Evolutionary conservation across 2,888 invertebrate genomes (phyloP), one percentile per base, ranked within the genome.

Genomic region (Clivina fossor): DNA sequence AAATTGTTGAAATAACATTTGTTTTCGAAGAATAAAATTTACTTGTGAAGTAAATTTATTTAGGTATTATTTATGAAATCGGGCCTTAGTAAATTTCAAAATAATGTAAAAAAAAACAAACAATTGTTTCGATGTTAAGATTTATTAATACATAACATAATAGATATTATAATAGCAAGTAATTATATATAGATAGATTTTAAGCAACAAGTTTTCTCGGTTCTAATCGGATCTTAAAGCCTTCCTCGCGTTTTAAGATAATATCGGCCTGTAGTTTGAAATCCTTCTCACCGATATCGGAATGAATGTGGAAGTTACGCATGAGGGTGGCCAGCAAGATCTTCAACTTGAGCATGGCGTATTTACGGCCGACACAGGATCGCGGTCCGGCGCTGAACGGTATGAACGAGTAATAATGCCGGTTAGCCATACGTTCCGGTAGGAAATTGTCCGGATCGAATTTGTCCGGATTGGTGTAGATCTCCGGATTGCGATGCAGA

Each of bases 381-480:
- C 89, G 80, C 1, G 89, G 88, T 18, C 89, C 89, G 40, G 89
- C 89, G 58, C 87, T 87, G 76, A 90, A 89, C 0, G 89, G 89
- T 50, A 90, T 84, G 66, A 83, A 89, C 58, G 86, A 83, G 69
- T 90, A 90, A 68, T 87, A 89, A 65, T 90, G 89, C 44, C 89
- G 79, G 61, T 84, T 83, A 22, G 83, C 81, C 11, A 84, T 83
- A 51, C 82, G 83, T 67, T 89, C 88, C 0, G 89, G 87, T 28
- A 89, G 71, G 78, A 89, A 89, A 69, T 89, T 88, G 66, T 89
- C 89, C 0, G 89, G 89, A 68, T 90, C 79, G 71, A 88, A 90
- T 57, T 78, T 80, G 1, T 84, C 77, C 0, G 89, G 86, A 61
- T 88, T 81, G 47, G 84, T 79, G 67, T 83, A 89, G 67, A 83